Evolutionary conservation across 2,888 invertebrate species (phyloP), one percentile per base, ranked within the genome.

Genomic region (Catocala nupta): DNA sequence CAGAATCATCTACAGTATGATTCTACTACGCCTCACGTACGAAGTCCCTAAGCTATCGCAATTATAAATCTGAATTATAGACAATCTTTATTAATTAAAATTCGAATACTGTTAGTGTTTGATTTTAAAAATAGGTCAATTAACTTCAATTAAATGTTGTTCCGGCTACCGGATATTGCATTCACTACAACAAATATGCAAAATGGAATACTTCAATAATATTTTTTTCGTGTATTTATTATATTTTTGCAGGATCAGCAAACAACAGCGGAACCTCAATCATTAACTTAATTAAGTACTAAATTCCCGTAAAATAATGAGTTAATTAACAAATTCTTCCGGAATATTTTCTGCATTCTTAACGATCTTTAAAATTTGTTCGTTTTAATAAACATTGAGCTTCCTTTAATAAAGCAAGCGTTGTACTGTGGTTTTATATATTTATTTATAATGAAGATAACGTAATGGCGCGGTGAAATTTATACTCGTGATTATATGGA

Each of bases 401-500:
- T 67, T 44, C 63, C 63, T 75, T 79, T 74, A 80, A 70, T 77
- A 73, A 80, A 71, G 64, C 67, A 53, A 58, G 36, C 60, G 59
- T 55, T 63, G 73, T 71, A 25, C 1, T 66, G 75, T 58, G 75
- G 81, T 70, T 77, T 71, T 65, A 71, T 71, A 71, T 74, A 73
- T 78, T 73, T 77, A 75, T 78, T 75, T 78, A 73, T 65, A 69
- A 65, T 58, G 55, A 53, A 71, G 68, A 63, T 63, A 69, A 72
- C 59, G 55, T 63, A 63, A 67, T 64, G 62, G 55, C 45, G 65
- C 45, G 51, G 68, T 58, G 70, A 68, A 81, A 84, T 84, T 85
- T 84, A 85, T 81, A 73, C 77, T 71, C 68, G 79, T 75, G 81
- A 81, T 82, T 79, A 77, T 71, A 70, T 75, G 64, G 67, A 49